Conservation (phyloP, 2,797 vertebrate species). For the Enoplosus armatus region DNA sequence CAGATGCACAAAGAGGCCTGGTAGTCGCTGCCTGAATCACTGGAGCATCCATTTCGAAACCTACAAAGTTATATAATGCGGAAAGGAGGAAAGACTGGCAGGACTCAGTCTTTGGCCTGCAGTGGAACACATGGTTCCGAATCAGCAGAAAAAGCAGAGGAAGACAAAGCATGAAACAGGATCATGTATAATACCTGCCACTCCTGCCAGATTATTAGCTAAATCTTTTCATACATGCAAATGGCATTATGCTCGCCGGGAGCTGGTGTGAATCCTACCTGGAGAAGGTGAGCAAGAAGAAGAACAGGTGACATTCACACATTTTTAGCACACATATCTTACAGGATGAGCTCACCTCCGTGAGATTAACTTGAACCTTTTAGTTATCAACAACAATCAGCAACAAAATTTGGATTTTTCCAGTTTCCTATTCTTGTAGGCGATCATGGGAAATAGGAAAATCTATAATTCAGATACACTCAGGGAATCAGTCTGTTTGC, state of each 20-base stretch:
- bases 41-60: slow-evolving; percentile 20
- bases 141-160: slow-evolving; percentile 32
- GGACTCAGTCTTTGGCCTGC: slow-evolving; percentile 32
- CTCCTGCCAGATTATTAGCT: slow-evolving; percentile 50
- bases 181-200: slow-evolving; percentile 48
- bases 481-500: slow-evolving; percentile 2
- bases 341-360: background rate
- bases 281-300: slow-evolving; percentile 25
- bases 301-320: slow-evolving; percentile 5
- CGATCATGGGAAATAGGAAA: background rate
- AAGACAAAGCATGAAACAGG: slow-evolving; percentile 57
- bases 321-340: background rate
- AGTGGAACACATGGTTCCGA: slow-evolving; percentile 22
- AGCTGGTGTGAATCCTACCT: slow-evolving; percentile 16
- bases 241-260: slow-evolving; percentile 12
- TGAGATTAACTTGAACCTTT: background rate
- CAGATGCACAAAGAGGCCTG: background rate
- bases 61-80: slow-evolving; percentile 18
- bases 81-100: slow-evolving; percentile 13
- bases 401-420: background rate
- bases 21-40: background rate
- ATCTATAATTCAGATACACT: slow-evolving; percentile 15
- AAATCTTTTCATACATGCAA: slow-evolving; percentile 50
- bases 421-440: background rate
- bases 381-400: background rate